Evolutionary conservation across 92 coral and sea anemone species (phyloP), one percentile per base, ranked within the genome.

Genomic region (Metridium senile): DNA sequence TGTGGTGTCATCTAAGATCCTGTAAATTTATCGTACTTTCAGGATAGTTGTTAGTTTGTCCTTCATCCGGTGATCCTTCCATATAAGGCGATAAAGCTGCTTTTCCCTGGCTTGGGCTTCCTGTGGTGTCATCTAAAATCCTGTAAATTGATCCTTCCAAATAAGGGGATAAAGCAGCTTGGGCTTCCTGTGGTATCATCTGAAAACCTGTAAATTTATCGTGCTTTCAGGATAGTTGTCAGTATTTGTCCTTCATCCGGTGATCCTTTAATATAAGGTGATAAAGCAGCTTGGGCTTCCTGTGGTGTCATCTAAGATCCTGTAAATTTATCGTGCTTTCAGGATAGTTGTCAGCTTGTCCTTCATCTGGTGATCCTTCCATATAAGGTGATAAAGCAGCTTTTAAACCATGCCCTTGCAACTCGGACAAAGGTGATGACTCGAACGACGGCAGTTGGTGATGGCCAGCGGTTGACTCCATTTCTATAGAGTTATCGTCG

Each of bases 1-100:
- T 23, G 22, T 26, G 0, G 22, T 46, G 69, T 91, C 58, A 94
- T 71, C 91, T 89, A 52, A 94, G 80, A 76, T 94, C 98, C 70
- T 92, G 98, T 28, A 94, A 69, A 72, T 94, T 94, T 45, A 94
- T 94, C 11, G 98, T 94, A 63, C 98, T 94, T 70, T 92, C 98
- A 18, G 90, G 94, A 43, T 94, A 92, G n/a, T 85, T 53, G 52
- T 92, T 91, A 6, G 84, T 89, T 33, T 82, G 86, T 54, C 77
- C 52, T 20, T 88, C 97, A 25, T 92, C 97, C 68, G 84, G 91
- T 30, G 89, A 82, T 39, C 64, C 82, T 43, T 89, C 97, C 72
- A 92, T 89, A 70, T 89, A 92, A 8, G 91, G 67, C 0, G 93
- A 75, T 18, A 89, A 80, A 13, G 73, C 72, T 61, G 85, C 89